A percentile compares a stretch with the other conserved stretches of the same genome.
Conservation (phyloP, 2,113 vertebrate species). For the Chlorodrepanis virens region DNA sequence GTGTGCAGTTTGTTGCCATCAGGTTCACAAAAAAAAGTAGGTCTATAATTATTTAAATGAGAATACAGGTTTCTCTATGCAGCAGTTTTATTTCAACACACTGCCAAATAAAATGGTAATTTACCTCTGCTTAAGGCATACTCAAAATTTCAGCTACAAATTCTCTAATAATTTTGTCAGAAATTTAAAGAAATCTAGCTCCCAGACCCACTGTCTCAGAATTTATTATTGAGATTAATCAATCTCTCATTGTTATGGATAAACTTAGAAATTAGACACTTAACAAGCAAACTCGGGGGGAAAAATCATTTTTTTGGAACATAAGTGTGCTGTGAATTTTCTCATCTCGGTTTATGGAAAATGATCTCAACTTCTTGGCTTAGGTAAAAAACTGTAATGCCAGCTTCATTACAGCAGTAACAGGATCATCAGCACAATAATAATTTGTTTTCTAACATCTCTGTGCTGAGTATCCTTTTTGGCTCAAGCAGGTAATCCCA, state of each 20-base stretch:
- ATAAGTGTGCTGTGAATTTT: neutral
- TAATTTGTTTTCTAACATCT: neutral
- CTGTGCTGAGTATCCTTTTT: neutral
- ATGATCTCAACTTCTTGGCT: neutral
- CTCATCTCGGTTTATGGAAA: conserved; percentile 1
- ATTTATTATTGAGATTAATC: conserved; percentile 20
- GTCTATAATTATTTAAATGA: conserved; percentile 26
- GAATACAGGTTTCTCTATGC: neutral
- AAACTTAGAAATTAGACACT: neutral
- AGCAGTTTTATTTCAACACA: neutral
- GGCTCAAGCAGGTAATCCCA: neutral
- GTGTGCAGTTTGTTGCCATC: neutral
- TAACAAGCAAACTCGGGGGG: neutral
- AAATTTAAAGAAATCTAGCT: conserved; percentile 20
- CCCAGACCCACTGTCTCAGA: neutral
- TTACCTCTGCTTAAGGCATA: neutral
- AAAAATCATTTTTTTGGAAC: neutral
- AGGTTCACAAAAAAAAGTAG: neutral
- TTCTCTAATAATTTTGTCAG: neutral
- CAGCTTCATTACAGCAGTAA: neutral
- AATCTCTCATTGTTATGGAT: neutral
- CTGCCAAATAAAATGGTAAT: conserved; percentile 10
- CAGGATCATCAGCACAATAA: neutral
- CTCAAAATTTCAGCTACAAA: neutral
- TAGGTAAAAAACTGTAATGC: neutral